These are phyloP conservation scores for Pelusios castaneus DNA, from an alignment of 2,113 vertebrate genomes.

Conservation along the genomic window DNA sequence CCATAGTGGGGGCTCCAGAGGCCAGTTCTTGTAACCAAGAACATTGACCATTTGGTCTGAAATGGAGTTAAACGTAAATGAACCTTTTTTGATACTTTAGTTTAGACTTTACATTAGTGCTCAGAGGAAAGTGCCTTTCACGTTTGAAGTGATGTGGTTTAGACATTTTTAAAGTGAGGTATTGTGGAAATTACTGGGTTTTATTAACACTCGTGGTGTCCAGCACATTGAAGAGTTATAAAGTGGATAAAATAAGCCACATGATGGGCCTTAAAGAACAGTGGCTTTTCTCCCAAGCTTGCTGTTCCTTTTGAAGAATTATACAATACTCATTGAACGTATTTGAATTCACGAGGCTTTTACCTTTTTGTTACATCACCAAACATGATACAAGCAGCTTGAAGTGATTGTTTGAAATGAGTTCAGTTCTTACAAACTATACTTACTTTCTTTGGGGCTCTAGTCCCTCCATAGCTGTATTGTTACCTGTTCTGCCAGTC, in stretches of 20 bases:
- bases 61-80: neutral
- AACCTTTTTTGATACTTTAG: rapidly evolving
- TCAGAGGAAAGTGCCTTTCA: rapidly evolving
- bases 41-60: neutral
- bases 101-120: neutral
- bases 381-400: neutral
- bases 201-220: neutral
- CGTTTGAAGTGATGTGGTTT: rapidly evolving
- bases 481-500: neutral
- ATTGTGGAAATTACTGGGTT: neutral
- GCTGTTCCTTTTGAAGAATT: neutral
- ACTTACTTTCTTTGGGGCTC: neutral
- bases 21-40: neutral
- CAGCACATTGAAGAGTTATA: neutral
- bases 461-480: neutral
- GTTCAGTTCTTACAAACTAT: neutral
- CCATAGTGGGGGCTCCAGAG: neutral
- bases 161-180: neutral
- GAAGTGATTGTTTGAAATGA: too few relatives aligned
- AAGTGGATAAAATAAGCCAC: neutral
- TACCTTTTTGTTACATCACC: neutral
- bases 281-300: too few relatives aligned
- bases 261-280: neutral
- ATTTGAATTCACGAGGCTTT: neutral
- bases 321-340: neutral